Conservation (phyloP, 1,140 invertebrate species). For the Drosophila eugracilis region DNA sequence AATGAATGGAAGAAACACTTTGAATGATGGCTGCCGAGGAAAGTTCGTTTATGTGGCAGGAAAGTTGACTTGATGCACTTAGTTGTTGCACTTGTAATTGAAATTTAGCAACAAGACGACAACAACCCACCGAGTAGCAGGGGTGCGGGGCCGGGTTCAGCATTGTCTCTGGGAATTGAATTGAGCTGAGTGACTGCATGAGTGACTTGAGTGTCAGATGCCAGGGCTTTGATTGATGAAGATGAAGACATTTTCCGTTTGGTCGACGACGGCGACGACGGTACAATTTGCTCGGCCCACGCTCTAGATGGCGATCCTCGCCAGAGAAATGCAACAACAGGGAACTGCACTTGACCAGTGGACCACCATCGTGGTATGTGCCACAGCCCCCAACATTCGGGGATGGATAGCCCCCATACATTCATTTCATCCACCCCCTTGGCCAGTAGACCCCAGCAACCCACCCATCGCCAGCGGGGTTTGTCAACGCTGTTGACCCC, state of each 20-base stretch:
- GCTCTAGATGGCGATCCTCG: slow-evolving; percentile 18
- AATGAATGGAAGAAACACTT: slow-evolving; percentile 43
- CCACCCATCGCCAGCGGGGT: slow-evolving; percentile 10
- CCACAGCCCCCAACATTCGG: not conserved
- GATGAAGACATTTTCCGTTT: slow-evolving; percentile 82
- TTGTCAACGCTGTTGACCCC: slow-evolving; percentile 33
- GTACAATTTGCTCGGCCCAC: slow-evolving; percentile 59
- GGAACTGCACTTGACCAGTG: slow-evolving; percentile 58
- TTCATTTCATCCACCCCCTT: not conserved
- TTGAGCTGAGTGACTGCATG: slow-evolving; percentile 72
- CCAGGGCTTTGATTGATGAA: slow-evolving; percentile 78
- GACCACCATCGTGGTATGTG: slow-evolving; percentile 33
- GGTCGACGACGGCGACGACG: slow-evolving; percentile 20
- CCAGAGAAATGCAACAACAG: slow-evolving; percentile 22
- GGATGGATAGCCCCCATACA: not conserved
- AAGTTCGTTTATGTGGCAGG: slow-evolving; percentile 49
- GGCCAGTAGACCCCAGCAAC: not conserved
- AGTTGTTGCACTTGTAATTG: slow-evolving; percentile 78
- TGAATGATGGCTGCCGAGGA: slow-evolving; percentile 28
- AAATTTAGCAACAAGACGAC: slow-evolving; percentile 76
- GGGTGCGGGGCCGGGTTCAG: slow-evolving; percentile 4
- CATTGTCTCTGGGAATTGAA: slow-evolving; percentile 70
- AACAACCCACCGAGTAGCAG: slow-evolving; percentile 8
- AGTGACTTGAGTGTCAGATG: slow-evolving; percentile 73
- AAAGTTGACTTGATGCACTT: slow-evolving; percentile 79